A percentile compares a stretch with the other conserved stretches of the same genome.
Evolutionary conservation across 2,888 invertebrate species (phyloP).

Genomic region (Megalurothrips usitatus): DNA sequence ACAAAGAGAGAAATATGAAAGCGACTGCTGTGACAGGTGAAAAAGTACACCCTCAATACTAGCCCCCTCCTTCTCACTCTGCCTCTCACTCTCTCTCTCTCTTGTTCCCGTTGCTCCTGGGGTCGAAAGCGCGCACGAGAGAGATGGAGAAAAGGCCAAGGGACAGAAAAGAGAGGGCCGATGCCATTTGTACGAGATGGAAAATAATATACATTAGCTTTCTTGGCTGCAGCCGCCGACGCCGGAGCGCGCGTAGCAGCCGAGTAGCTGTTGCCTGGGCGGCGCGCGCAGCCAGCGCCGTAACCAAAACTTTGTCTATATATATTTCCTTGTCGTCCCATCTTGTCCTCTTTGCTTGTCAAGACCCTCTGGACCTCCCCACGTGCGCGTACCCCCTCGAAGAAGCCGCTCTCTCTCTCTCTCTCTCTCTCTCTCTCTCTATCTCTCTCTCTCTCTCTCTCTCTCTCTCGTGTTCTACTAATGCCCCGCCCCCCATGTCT

Average conservation of each 20-base stretch:
- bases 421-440: no score
- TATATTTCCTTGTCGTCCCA: constrained; percentile 7
- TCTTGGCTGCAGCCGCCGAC: background rate
- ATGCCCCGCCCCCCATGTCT: background rate
- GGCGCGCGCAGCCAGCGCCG: background rate
- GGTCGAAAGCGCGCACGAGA: no score
- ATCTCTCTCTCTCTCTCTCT: no score
- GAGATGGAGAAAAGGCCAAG: no score
- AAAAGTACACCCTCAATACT: constrained; percentile 12
- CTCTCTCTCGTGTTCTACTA: background rate
- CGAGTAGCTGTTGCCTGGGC: background rate
- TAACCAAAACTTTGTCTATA: constrained; percentile 23
- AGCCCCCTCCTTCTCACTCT: background rate
- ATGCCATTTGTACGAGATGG: constrained; percentile 12
- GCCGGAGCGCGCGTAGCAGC: background rate
- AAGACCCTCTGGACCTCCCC: background rate
- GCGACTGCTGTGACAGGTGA: background rate
- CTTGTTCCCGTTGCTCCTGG: no score
- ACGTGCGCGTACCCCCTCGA: background rate
- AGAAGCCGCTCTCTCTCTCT: background rate
- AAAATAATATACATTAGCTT: constrained; percentile 14
- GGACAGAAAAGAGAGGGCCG: background rate
- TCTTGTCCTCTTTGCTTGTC: constrained; percentile 23
- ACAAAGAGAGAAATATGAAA: background rate
- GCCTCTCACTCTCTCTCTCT: no score